Conservation (phyloP, 35 echinoderm and acorn worm genomes). For the Apostichopus californicus region DNA sequence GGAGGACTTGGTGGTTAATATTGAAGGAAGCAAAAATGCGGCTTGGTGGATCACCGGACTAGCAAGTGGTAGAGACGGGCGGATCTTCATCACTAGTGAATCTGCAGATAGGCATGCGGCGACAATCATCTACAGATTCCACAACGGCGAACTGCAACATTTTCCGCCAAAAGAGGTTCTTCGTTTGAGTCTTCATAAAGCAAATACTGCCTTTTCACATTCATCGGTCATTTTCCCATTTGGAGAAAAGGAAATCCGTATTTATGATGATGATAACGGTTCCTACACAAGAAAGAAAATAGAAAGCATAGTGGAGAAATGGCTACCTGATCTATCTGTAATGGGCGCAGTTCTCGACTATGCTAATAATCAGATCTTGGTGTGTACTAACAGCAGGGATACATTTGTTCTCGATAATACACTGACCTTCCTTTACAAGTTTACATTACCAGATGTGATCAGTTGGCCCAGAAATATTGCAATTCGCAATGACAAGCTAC, state of each 20-base stretch:
- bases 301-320: background rate
- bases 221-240: background rate
- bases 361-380: constrained; percentile 1
- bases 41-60: background rate
- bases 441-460: background rate
- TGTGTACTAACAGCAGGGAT: constrained; percentile 4
- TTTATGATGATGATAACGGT: background rate
- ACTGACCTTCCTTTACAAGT: background rate
- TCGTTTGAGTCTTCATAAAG: background rate
- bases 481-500: background rate
- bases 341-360: background rate
- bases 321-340: background rate
- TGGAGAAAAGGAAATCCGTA: background rate
- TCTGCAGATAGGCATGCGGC: too few species aligned
- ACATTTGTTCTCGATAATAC: constrained; percentile 7
- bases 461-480: background rate
- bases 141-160: background rate
- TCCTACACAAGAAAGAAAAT: background rate
- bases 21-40: background rate
- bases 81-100: constrained; percentile 12
- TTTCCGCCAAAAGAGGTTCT: too few species aligned
- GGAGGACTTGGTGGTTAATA: background rate
- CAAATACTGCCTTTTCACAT: background rate
- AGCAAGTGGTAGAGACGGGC: background rate
- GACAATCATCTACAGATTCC: too few species aligned